phyloP scores from a whole-genome alignment of 2,113 vertebrate species.

The Nibea coibor region DNA sequence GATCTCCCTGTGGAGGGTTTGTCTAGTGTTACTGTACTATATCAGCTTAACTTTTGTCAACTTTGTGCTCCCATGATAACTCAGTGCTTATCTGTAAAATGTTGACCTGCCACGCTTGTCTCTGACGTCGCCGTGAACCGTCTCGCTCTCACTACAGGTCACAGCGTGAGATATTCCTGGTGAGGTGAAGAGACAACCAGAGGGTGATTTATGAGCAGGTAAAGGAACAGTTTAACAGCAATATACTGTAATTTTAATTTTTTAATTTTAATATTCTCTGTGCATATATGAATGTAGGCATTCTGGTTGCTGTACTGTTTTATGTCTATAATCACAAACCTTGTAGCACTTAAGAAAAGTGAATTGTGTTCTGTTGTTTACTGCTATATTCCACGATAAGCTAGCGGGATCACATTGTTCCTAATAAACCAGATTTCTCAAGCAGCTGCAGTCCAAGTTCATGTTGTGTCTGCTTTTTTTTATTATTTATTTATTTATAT shows the following conservation, averaged over 20 bases:
- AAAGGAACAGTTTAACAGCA: slow-evolving; percentile 72
- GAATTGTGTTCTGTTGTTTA: slow-evolving; percentile 81
- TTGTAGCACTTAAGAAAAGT: slow-evolving; percentile 81
- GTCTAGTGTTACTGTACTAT: slow-evolving; percentile 69
- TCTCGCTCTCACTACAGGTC: slow-evolving; percentile 35
- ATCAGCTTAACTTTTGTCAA: slow-evolving; percentile 61
- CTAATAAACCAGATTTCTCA: slow-evolving; percentile 82
- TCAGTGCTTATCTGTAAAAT: slow-evolving; percentile 64
- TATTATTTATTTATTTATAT: background rate
- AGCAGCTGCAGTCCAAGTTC: slow-evolving; percentile 56
- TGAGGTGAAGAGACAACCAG: slow-evolving; percentile 30
- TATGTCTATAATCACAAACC: slow-evolving; percentile 78
- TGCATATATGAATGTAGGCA: slow-evolving; percentile 83
- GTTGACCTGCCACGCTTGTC: slow-evolving; percentile 51
- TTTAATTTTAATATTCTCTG: slow-evolving; percentile 73
- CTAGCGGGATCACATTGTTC: slow-evolving; percentile 80
- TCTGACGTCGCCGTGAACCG: slow-evolving; percentile 39
- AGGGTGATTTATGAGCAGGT: slow-evolving; percentile 41
- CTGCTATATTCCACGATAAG: slow-evolving; percentile 82
- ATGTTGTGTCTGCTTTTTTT: slow-evolving; percentile 33
- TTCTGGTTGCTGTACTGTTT: slow-evolving; percentile 80
- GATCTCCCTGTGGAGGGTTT: slow-evolving; percentile 57
- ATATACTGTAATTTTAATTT: slow-evolving; percentile 74
- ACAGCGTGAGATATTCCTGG: slow-evolving; percentile 40
- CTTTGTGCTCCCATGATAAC: slow-evolving; percentile 61